Percentiles rank a stretch among this genome's conserved stretches.
These are phyloP conservation scores for Knipowitschia caucasica DNA, from an alignment of 2,797 vertebrate species.

Conservation along the genomic window DNA sequence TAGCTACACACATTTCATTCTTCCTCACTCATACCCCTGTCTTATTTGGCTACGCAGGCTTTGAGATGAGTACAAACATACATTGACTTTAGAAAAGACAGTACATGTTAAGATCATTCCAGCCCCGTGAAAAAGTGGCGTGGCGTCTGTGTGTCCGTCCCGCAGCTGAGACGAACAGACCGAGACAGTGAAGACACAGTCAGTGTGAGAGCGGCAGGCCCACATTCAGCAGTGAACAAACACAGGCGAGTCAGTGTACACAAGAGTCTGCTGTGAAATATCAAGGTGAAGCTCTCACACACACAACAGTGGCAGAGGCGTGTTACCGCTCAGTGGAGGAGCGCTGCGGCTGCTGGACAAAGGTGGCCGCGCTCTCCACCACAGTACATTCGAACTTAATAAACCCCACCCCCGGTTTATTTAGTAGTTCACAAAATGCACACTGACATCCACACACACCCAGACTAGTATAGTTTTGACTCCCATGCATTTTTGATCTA, in stretches of 20 bases:
- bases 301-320: slow-evolving; percentile 57
- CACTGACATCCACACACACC: slow-evolving; percentile 49
- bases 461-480: slow-evolving; percentile 70
- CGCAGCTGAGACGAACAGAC: slow-evolving; percentile 35
- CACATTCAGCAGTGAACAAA: slow-evolving; percentile 64
- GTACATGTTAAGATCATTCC: slow-evolving; percentile 68
- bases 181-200: slow-evolving; percentile 63
- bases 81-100: slow-evolving; percentile 75
- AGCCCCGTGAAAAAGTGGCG: slow-evolving; percentile 63
- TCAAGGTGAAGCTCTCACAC: slow-evolving; percentile 58
- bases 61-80: slow-evolving; percentile 75
- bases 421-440: slow-evolving; percentile 36
- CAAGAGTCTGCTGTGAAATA: slow-evolving; percentile 71
- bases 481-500: slow-evolving; percentile 76
- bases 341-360: slow-evolving; percentile 63
- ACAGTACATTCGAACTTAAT: slow-evolving; percentile 69
- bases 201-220: slow-evolving; percentile 57
- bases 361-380: slow-evolving; percentile 72
- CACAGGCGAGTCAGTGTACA: slow-evolving; percentile 67
- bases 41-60: slow-evolving; percentile 77
- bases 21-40: slow-evolving; percentile 37
- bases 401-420: slow-evolving; percentile 52
- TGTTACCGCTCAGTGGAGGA: slow-evolving; percentile 73
- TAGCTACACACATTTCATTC: slow-evolving; percentile 38
- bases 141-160: slow-evolving; percentile 49